A percentile compares a stretch with the other conserved stretches of the same genome.
These are phyloP conservation scores for Parapsyche elsis DNA, from an alignment of 1,140 invertebrate genomes.

Conservation along the genomic window DNA sequence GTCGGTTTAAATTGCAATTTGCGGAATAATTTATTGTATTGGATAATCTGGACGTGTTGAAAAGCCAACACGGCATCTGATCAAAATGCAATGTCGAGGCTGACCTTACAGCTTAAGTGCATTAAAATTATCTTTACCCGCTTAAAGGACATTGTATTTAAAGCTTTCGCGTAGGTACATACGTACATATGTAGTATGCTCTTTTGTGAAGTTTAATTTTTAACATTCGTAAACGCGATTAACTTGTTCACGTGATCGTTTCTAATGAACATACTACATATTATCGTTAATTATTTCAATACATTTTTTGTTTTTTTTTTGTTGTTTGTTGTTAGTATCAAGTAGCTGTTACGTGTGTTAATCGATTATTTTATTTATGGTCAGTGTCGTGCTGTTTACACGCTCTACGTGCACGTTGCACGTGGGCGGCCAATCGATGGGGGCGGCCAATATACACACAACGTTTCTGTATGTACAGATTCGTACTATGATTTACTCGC, in stretches of 20 bases:
- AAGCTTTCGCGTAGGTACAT: not conserved
- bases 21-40: not conserved
- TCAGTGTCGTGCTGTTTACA: constrained; percentile 22
- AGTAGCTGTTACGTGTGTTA: not conserved
- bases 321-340: not conserved
- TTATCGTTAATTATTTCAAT: not conserved
- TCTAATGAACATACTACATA: not conserved
- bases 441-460: not conserved
- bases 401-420: not conserved
- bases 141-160: not conserved
- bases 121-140: constrained; percentile 4
- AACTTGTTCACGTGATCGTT: not conserved
- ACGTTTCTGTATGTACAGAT: not conserved
- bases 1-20: too few species aligned
- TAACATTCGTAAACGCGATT: not conserved
- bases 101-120: constrained; percentile 19
- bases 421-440: not conserved
- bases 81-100: not conserved
- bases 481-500: not conserved
- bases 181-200: not conserved
- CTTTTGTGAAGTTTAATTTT: not conserved
- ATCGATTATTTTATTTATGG: constrained; percentile 9
- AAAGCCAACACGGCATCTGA: not conserved
- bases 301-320: not conserved
- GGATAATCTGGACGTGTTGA: constrained; percentile 19